A percentile compares a stretch with the other conserved stretches of the same genome.
phyloP scores from a whole-genome alignment of 64 coral and sea anemone genomes.

The Montipora foliosa region DNA sequence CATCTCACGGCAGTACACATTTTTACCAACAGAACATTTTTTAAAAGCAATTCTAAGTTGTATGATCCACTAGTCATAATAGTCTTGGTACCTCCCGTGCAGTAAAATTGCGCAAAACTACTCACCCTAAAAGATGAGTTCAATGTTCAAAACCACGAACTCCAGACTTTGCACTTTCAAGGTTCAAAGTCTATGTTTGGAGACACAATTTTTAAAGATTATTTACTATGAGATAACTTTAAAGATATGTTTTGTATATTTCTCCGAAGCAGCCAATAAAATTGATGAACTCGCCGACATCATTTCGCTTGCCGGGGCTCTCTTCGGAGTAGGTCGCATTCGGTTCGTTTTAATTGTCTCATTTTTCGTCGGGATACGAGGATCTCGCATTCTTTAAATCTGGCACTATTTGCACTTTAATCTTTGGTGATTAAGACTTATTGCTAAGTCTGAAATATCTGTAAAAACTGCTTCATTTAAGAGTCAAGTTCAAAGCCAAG shows the following conservation, averaged over 20 bases:
- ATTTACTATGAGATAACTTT: background rate
- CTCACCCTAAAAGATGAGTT: too few relatives aligned
- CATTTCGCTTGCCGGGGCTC: background rate
- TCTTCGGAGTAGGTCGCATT: background rate
- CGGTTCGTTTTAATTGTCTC: background rate
- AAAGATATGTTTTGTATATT: background rate
- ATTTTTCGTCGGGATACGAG: background rate
- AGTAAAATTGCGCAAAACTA: background rate
- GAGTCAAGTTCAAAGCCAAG: too few relatives aligned
- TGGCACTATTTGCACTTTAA: background rate
- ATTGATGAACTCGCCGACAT: background rate
- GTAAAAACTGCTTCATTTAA: too few relatives aligned
- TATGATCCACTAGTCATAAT: background rate
- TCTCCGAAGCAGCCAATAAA: slow-evolving; percentile 13
- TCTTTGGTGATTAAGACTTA: background rate
- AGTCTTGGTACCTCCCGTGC: background rate
- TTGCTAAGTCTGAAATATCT: background rate
- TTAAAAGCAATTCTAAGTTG: background rate
- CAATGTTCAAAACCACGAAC: too few relatives aligned
- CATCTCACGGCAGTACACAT: background rate
- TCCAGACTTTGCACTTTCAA: background rate
- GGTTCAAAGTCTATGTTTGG: background rate
- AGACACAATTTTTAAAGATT: background rate
- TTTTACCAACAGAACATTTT: background rate
- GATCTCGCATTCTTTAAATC: background rate